Percentiles rank a stretch among this genome's conserved stretches.
Evolutionary conservation across 1,140 invertebrate genomes (phyloP).

Genomic region (Archegozetes longisetosus): DNA sequence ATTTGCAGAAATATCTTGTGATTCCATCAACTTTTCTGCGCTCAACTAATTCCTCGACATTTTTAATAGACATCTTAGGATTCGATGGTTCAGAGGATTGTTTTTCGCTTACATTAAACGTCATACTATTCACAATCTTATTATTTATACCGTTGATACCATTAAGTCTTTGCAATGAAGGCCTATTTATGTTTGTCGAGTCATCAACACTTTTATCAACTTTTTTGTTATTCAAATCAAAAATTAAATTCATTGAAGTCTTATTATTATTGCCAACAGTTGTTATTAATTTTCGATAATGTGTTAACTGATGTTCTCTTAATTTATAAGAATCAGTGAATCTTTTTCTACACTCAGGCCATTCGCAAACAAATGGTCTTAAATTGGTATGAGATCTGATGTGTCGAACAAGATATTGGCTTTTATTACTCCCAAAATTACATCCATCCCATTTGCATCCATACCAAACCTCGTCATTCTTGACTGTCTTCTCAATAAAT

Average conservation of each 20-base stretch:
- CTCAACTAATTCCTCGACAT: background rate
- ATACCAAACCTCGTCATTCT: background rate
- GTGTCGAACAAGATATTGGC: conserved; percentile 27
- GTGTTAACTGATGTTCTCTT: conserved; percentile 83
- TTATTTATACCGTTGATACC: background rate
- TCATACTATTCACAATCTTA: background rate
- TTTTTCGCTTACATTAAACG: background rate
- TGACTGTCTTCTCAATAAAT: background rate
- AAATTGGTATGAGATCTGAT: conserved; percentile 44
- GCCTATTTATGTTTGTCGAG: background rate
- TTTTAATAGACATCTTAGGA: background rate
- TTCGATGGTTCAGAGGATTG: background rate
- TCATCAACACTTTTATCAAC: background rate
- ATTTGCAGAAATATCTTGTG: background rate
- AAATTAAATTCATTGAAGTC: background rate
- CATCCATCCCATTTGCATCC: background rate
- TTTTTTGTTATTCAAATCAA: background rate
- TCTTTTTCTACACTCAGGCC: conserved; percentile 44
- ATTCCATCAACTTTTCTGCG: background rate
- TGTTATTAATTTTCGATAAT: conserved; percentile 27
- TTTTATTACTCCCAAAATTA: background rate
- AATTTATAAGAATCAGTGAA: conserved; percentile 93
- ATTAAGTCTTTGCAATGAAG: too few relatives aligned
- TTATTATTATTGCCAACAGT: background rate
- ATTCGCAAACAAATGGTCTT: conserved; percentile 44